Evolutionary conservation across 1,140 invertebrate genomes (phyloP).

Genomic region (Cepaea nemoralis): DNA sequence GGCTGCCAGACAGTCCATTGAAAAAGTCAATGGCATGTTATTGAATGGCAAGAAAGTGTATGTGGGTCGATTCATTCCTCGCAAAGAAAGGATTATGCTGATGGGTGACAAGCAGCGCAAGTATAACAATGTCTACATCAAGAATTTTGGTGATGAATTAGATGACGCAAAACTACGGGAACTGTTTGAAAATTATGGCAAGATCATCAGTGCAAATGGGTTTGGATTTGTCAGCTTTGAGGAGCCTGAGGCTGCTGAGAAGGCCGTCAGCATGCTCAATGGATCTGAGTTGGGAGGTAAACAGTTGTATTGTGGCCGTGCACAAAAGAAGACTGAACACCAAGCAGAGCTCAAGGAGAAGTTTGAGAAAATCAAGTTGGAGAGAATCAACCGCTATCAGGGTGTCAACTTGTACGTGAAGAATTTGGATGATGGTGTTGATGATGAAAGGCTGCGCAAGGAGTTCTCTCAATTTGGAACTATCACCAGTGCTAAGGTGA

Average conservation of each 20-base stretch:
- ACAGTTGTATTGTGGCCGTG: slow-evolving; percentile 83
- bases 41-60: slow-evolving; percentile 92
- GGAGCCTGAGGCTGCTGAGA: slow-evolving; percentile 94
- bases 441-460: slow-evolving; percentile 94
- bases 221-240: slow-evolving; percentile 99
- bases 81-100: slow-evolving; percentile 96
- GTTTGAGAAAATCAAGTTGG: slow-evolving; percentile 92
- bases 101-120: slow-evolving; percentile 95
- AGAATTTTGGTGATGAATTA: slow-evolving; percentile 97
- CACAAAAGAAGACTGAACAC: slow-evolving; percentile 98
- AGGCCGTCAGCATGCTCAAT: slow-evolving; percentile 89
- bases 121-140: slow-evolving; percentile 99
- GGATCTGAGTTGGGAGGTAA: slow-evolving; percentile 80
- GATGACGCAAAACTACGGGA: slow-evolving; percentile 91
- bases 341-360: slow-evolving; percentile 92
- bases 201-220: slow-evolving; percentile 94
- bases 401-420: slow-evolving; percentile 99
- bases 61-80: slow-evolving; percentile 97
- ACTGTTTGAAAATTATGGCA: slow-evolving; percentile 95
- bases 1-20: slow-evolving; percentile 96
- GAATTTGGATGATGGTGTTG: slow-evolving; percentile 96
- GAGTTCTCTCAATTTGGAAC: slow-evolving; percentile 94
- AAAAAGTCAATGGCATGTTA: slow-evolving; percentile 96
- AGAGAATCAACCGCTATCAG: slow-evolving; percentile 86
- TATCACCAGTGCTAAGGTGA: slow-evolving; percentile 94